Percentiles rank a stretch among this genome's conserved stretches.
Evolutionary conservation across 2,888 invertebrate species (phyloP).

Genomic region (Sphaeridia pumilis): DNA sequence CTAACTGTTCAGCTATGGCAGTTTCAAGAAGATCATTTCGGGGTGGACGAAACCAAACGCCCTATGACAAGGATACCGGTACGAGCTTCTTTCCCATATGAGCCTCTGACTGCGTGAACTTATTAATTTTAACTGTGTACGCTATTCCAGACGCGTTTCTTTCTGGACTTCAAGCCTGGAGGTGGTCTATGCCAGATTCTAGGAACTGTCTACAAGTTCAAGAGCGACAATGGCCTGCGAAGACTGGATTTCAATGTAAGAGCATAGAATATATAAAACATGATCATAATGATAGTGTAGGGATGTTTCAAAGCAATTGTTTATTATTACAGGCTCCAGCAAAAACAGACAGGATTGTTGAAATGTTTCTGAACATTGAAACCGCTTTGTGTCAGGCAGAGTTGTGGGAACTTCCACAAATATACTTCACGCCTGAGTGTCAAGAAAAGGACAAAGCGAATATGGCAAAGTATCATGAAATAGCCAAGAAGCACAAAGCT

Average conservation of each 20-base stretch:
- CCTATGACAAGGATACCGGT: constrained; percentile 75
- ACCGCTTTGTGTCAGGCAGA: constrained; percentile 70
- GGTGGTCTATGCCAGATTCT: constrained; percentile 88
- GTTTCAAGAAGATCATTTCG: constrained; percentile 92
- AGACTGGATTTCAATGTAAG: constrained; percentile 81
- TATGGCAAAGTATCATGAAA: constrained; percentile 70
- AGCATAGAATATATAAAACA: background rate
- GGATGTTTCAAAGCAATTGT: background rate
- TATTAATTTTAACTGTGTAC: too few species aligned
- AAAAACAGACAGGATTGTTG: constrained; percentile 79
- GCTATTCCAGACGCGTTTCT: constrained; percentile 84
- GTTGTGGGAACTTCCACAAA: constrained; percentile 62
- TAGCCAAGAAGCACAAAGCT: constrained; percentile 75
- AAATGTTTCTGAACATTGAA: constrained; percentile 84
- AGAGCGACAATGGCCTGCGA: constrained; percentile 90
- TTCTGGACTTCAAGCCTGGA: constrained; percentile 88
- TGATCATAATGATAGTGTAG: background rate
- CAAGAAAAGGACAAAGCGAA: constrained; percentile 68
- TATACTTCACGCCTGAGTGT: constrained; percentile 57
- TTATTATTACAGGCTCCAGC: constrained; percentile 61
- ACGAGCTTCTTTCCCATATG: constrained; percentile 38
- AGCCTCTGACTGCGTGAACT: too few species aligned
- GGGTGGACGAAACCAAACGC: constrained; percentile 83
- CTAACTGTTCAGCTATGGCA: constrained; percentile 80
- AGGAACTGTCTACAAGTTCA: constrained; percentile 86